Percentiles rank a stretch among this genome's conserved stretches.
Conservation (phyloP, 2,888 invertebrate genomes). For the Trachelus tabidus region DNA sequence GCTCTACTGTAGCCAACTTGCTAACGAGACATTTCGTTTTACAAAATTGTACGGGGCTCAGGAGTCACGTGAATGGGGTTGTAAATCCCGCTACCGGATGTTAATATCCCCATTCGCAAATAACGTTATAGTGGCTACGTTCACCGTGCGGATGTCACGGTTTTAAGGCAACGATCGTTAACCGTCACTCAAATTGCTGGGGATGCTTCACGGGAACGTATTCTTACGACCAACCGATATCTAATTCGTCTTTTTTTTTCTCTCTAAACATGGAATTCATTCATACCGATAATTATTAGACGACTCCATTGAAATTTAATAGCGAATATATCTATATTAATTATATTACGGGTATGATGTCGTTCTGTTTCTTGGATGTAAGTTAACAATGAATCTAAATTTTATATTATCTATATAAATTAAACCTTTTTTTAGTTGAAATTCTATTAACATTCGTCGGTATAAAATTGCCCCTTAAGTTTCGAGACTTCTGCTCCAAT, state of each 20-base stretch:
- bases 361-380: background rate
- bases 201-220: background rate
- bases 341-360: background rate
- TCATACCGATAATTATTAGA: too few species aligned
- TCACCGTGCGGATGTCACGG: conserved; percentile 36
- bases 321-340: background rate
- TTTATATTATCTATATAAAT: background rate
- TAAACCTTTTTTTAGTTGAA: background rate
- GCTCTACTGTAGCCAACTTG: conserved; percentile 38
- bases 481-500: background rate
- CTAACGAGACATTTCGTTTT: conserved; percentile 64
- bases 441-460: background rate
- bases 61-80: conserved; percentile 47
- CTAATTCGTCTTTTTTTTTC: background rate
- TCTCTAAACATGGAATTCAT: conserved; percentile 4
- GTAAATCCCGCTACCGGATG: conserved; percentile 60
- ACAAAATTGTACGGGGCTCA: conserved; percentile 57
- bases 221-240: background rate
- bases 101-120: conserved; percentile 51
- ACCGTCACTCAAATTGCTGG: conserved; percentile 29
- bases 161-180: conserved; percentile 43
- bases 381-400: background rate
- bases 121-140: conserved; percentile 33
- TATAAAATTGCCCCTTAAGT: background rate
- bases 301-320: background rate